Percentiles rank a stretch among this genome's conserved stretches.
Evolutionary conservation across 2,797 vertebrate genomes (phyloP).

Genomic region (Catostomus latipinnis): DNA sequence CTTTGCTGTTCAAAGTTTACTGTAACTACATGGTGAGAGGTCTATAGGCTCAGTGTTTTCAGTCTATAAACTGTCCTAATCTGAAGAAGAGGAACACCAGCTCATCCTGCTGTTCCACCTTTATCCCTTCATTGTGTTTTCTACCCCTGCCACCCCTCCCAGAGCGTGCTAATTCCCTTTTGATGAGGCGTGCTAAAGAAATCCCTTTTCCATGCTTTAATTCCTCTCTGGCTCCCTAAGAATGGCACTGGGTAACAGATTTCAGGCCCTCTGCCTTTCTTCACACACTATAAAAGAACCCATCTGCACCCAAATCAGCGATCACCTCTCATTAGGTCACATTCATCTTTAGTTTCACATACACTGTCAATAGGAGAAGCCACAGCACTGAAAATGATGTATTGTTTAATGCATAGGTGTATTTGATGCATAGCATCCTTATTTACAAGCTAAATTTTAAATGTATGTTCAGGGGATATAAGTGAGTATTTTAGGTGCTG

Average conservation of each 20-base stretch:
- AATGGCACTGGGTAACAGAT: constrained; percentile 87
- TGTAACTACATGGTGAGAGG: constrained; percentile 35
- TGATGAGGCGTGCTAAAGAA: constrained; percentile 92
- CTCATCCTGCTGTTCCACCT: constrained; percentile 50
- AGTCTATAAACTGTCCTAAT: constrained; percentile 45
- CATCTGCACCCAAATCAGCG: constrained; percentile 70
- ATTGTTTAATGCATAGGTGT: constrained; percentile 13
- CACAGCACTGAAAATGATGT: constrained; percentile 2
- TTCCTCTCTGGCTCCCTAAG: constrained; percentile 86
- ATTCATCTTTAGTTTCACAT: constrained; percentile 24
- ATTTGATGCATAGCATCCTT: no score
- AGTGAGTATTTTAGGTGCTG: no score
- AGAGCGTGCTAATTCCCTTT: constrained; percentile 85
- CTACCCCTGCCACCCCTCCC: constrained; percentile 74
- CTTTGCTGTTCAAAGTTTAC: constrained; percentile 25
- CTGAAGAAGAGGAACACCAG: constrained; percentile 47
- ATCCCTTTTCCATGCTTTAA: constrained; percentile 86
- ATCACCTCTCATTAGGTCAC: constrained; percentile 35
- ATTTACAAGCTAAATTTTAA: no score
- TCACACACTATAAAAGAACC: constrained; percentile 77
- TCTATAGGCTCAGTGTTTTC: constrained; percentile 40
- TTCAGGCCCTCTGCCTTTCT: constrained; percentile 79
- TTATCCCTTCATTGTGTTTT: constrained; percentile 71
- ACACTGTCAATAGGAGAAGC: constrained; percentile 14
- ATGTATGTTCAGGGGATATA: no score